Conservation (phyloP, 2,113 vertebrate genomes). For the Apistogramma diplotaenia region DNA sequence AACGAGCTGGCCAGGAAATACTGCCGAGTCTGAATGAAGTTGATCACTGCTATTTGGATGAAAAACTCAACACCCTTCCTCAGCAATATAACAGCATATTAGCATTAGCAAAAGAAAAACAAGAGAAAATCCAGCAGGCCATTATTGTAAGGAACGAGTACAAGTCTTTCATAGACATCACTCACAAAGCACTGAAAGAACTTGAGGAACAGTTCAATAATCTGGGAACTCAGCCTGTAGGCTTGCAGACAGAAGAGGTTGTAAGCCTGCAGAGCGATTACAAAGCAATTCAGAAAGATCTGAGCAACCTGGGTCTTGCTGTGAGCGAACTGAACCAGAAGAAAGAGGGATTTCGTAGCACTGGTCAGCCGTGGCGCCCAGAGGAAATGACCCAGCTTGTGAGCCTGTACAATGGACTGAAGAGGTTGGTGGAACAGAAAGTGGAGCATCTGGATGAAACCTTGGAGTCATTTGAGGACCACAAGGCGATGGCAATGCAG, state of each 20-base stretch:
- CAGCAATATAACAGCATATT: constrained; percentile 87
- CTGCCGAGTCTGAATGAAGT: constrained; percentile 89
- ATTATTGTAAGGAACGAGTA: constrained; percentile 88
- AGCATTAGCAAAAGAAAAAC: constrained; percentile 88
- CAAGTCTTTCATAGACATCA: constrained; percentile 85
- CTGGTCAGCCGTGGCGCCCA: constrained; percentile 89
- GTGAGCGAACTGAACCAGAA: constrained; percentile 91
- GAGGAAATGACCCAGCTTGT: constrained; percentile 87
- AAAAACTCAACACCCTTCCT: constrained; percentile 89
- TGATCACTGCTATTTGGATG: constrained; percentile 89
- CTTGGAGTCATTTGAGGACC: constrained; percentile 81
- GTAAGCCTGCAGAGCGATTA: constrained; percentile 80
- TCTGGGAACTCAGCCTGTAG: constrained; percentile 77
- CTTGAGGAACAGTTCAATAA: constrained; percentile 86
- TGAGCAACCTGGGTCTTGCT: constrained; percentile 78
- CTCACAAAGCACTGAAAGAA: constrained; percentile 73
- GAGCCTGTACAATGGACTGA: constrained; percentile 82
- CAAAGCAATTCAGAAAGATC: constrained; percentile 79
- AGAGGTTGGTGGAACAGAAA: constrained; percentile 84
- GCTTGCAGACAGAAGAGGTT: constrained; percentile 79
- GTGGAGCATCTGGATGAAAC: constrained; percentile 84
- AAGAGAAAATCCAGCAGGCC: constrained; percentile 88
- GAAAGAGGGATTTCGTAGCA: constrained; percentile 90
- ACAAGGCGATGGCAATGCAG: constrained; percentile 83
- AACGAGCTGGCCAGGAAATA: constrained; percentile 90